Conservation (phyloP, 2,113 vertebrate genomes). For the Calidris pygmaea region DNA sequence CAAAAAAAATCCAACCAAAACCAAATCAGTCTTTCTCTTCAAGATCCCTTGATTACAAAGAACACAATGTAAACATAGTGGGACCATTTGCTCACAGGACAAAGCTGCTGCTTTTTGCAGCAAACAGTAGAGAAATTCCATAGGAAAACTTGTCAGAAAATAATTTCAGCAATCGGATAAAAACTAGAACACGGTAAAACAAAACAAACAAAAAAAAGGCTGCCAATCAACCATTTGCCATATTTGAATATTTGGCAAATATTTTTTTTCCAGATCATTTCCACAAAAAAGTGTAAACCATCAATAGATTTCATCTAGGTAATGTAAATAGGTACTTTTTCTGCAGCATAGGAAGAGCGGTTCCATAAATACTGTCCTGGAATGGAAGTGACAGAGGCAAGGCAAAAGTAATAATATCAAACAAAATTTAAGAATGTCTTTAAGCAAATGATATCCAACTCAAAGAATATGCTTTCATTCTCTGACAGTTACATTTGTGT, state of each 20-base stretch:
- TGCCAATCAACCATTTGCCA: neutral
- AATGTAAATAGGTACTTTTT: neutral
- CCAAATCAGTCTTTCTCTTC: neutral
- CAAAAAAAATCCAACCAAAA: neutral
- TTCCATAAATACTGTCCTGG: neutral
- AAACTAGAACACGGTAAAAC: neutral
- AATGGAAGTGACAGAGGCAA: neutral
- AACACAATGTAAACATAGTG: accelerated
- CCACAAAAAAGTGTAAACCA: neutral
- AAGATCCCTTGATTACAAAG: neutral
- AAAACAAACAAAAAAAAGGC: neutral
- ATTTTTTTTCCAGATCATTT: neutral
- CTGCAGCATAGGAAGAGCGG: neutral
- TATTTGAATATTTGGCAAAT: neutral
- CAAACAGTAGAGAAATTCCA: neutral
- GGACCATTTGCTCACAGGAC: neutral
- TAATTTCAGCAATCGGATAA: neutral
- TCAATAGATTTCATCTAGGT: neutral
- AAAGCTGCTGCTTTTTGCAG: neutral
- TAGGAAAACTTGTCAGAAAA: neutral
- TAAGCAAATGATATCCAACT: neutral
- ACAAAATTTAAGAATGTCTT: neutral
- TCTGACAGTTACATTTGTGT: neutral
- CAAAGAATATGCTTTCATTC: neutral
- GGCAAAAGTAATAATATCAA: neutral